Conservation (phyloP, 2,888 invertebrate genomes). For the Brachylomia viminalis region DNA sequence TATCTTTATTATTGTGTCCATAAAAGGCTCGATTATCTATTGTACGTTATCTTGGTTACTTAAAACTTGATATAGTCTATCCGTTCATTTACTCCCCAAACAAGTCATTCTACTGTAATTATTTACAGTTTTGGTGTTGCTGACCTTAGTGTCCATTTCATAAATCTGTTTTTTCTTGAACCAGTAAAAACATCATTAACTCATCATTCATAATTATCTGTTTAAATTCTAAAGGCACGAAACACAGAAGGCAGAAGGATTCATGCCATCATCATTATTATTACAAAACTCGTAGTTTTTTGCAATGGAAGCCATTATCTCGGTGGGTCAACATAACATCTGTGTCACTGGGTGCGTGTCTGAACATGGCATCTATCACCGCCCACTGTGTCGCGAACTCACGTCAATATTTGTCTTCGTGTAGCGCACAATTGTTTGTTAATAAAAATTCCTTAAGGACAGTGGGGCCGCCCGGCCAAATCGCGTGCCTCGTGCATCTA, state of each 20-base stretch:
- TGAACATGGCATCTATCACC: constrained; percentile 52
- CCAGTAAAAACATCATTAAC: constrained; percentile 5
- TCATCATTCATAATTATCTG: constrained; percentile 49
- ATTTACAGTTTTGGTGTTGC: background rate
- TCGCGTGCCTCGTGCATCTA: constrained; percentile 13
- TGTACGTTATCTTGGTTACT: background rate
- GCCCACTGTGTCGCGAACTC: constrained; percentile 39
- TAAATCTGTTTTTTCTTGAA: constrained; percentile 23
- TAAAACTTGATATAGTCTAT: background rate
- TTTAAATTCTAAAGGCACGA: constrained; percentile 43
- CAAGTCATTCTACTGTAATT: background rate
- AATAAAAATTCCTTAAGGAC: constrained; percentile 32
- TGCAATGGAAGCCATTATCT: constrained; percentile 71
- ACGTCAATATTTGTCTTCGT: constrained; percentile 44
- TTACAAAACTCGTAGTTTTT: constrained; percentile 66
- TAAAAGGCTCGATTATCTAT: background rate
- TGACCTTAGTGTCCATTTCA: background rate
- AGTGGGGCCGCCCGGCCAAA: constrained; percentile 3
- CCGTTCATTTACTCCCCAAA: background rate
- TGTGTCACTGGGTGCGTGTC: constrained; percentile 69
- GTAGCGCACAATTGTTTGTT: constrained; percentile 45
- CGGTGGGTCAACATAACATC: constrained; percentile 70
- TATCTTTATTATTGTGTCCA: background rate
- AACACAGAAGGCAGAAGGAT: constrained; percentile 37
- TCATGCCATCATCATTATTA: constrained; percentile 34